These are phyloP conservation scores for Mirounga angustirostris DNA, from an alignment of 2,113 vertebrate species.

Conservation along the genomic window DNA sequence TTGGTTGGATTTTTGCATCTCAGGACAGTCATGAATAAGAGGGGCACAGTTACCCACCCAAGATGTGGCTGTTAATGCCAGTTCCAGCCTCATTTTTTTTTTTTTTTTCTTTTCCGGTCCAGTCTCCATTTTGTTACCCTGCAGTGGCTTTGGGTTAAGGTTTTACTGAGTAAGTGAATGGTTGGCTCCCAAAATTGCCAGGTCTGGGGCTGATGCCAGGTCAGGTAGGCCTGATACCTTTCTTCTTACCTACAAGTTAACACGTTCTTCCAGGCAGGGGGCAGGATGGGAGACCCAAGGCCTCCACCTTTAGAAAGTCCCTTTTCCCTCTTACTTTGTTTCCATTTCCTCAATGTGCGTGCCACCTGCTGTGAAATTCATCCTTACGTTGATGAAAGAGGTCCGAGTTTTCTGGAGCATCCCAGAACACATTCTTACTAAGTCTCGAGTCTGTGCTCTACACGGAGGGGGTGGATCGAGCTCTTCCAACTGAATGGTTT, in stretches of 20 bases:
- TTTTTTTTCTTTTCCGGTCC: constrained; percentile 46
- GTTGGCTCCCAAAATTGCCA: constrained; percentile 72
- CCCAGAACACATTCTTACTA: neutral
- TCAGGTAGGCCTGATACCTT: neutral
- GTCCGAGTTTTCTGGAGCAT: neutral
- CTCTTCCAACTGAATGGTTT: neutral
- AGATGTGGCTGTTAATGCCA: constrained; percentile 23
- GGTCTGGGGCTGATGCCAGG: neutral
- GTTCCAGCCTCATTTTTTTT: constrained; percentile 1
- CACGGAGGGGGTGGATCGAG: no score
- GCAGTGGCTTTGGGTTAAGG: constrained; percentile 54
- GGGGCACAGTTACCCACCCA: neutral
- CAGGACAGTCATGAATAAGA: constrained; percentile 37
- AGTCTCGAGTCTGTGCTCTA: neutral
- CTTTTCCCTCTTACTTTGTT: neutral
- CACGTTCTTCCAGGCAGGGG: neutral
- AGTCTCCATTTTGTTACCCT: constrained; percentile 55
- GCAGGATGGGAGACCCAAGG: neutral
- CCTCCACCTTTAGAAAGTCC: neutral
- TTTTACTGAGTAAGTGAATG: constrained; percentile 55
- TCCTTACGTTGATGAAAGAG: no score
- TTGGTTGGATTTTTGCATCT: constrained; percentile 55
- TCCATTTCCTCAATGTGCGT: neutral
- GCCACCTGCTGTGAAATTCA: neutral
- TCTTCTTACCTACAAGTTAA: neutral